These are phyloP conservation scores for Pseudomyrmex cubaensis DNA, from an alignment of 1,140 invertebrate species.

Conservation along the genomic window DNA sequence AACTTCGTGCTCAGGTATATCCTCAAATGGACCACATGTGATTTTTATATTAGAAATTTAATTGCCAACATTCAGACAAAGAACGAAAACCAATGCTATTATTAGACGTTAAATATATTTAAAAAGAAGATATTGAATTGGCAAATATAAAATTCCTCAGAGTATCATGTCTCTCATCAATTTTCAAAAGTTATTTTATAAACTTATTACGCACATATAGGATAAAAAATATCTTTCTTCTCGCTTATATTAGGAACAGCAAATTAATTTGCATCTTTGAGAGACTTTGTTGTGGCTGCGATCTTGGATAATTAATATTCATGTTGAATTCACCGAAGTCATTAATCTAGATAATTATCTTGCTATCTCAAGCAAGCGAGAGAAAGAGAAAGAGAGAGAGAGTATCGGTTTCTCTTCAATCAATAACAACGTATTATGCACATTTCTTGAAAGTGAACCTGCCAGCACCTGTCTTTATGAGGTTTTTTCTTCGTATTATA, in stretches of 20 bases:
- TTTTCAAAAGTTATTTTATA: too few species aligned
- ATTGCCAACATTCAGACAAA: not conserved
- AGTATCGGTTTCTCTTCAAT: not conserved
- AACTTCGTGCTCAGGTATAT: not conserved
- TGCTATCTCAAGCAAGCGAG: not conserved
- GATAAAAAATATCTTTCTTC: too few species aligned
- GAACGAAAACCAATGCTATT: not conserved
- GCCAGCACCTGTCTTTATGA: slow-evolving; percentile 10
- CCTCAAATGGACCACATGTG: not conserved
- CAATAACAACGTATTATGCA: not conserved
- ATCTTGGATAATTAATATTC: slow-evolving; percentile 12
- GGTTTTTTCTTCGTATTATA: too few species aligned
- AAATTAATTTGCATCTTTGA: not conserved
- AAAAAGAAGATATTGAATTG: not conserved
- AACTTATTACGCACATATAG: too few species aligned
- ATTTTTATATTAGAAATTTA: not conserved
- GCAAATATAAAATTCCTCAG: not conserved
- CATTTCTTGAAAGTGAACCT: not conserved
- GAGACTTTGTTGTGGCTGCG: too few species aligned
- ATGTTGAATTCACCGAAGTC: not conserved
- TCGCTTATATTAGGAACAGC: not conserved
- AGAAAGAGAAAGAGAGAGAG: not conserved
- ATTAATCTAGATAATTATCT: slow-evolving; percentile 20
- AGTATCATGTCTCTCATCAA: not conserved
- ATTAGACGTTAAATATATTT: not conserved